These are phyloP conservation scores for Bujurquina vittata DNA, from an alignment of 2,113 vertebrate genomes.

Conservation along the genomic window DNA sequence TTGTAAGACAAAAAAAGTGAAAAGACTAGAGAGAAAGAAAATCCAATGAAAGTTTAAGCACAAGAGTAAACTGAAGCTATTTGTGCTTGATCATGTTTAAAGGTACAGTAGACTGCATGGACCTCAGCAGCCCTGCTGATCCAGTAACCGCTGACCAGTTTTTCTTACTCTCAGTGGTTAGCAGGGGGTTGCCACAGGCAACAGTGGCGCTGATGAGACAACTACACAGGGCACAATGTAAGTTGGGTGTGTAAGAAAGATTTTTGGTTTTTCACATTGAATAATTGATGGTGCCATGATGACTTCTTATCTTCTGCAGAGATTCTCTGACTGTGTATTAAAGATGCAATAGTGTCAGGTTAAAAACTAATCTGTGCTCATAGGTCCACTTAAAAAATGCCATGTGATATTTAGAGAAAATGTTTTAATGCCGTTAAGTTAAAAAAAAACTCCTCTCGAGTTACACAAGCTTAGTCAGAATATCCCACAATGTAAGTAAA, in stretches of 20 bases:
- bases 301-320: not conserved
- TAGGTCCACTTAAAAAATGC: not conserved
- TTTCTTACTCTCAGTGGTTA: no score
- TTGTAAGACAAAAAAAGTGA: no score
- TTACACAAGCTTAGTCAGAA: not conserved
- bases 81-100: not conserved
- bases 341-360: not conserved
- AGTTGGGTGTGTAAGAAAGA: not conserved
- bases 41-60: not conserved
- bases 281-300: not conserved
- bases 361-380: not conserved
- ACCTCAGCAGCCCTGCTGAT: not conserved
- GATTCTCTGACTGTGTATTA: not conserved
- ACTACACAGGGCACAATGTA: not conserved
- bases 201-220: not conserved
- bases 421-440: not conserved
- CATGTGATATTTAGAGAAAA: not conserved
- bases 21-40: not conserved
- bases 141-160: not conserved
- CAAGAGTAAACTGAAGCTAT: not conserved
- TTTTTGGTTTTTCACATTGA: not conserved
- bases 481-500: not conserved
- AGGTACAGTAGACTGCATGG: not conserved
- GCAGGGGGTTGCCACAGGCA: not conserved
- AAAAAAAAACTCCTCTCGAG: not conserved